phyloP scores from a whole-genome alignment of 2,797 vertebrate genomes.

The Rhynchonycteris naso region DNA sequence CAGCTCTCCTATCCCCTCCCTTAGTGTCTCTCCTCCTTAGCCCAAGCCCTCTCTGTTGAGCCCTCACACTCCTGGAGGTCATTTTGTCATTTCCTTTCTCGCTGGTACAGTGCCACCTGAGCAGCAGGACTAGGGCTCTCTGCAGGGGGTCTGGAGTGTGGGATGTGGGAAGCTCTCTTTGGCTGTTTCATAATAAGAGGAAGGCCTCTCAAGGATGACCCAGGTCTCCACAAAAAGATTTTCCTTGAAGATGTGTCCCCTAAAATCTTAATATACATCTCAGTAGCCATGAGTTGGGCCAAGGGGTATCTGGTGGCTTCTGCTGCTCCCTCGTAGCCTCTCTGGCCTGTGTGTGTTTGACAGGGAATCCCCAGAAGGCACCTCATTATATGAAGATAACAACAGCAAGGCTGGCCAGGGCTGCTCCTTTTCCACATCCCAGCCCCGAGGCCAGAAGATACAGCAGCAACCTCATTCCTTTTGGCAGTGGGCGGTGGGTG shows the following conservation, averaged over 20 bases:
- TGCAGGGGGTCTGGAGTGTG: not conserved
- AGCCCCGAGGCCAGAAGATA: constrained; percentile 62
- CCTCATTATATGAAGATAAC: constrained; percentile 45
- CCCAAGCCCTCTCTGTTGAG: not conserved
- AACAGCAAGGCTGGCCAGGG: constrained; percentile 35
- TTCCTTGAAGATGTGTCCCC: not conserved
- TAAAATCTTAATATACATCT: not conserved
- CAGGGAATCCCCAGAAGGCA: constrained; percentile 60
- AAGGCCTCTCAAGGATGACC: not conserved
- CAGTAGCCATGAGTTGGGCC: not conserved
- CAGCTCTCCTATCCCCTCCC: not conserved
- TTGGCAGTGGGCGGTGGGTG: constrained; percentile 76
- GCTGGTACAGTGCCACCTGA: not conserved
- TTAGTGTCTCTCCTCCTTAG: not conserved
- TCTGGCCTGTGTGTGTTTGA: constrained; percentile 48
- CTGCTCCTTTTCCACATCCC: constrained; percentile 64
- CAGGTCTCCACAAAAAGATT: not conserved
- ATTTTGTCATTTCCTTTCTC: not conserved
- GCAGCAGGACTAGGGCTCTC: not conserved
- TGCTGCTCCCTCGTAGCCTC: constrained; percentile 42
- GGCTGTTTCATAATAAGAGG: not conserved
- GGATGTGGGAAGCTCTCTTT: not conserved
- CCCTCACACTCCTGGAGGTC: not conserved
- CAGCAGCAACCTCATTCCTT: constrained; percentile 77
- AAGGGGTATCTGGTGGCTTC: not conserved